These are phyloP conservation scores for Chromoteleia sp. DNA, from an alignment of 2,888 invertebrate species.

Conservation along the genomic window DNA sequence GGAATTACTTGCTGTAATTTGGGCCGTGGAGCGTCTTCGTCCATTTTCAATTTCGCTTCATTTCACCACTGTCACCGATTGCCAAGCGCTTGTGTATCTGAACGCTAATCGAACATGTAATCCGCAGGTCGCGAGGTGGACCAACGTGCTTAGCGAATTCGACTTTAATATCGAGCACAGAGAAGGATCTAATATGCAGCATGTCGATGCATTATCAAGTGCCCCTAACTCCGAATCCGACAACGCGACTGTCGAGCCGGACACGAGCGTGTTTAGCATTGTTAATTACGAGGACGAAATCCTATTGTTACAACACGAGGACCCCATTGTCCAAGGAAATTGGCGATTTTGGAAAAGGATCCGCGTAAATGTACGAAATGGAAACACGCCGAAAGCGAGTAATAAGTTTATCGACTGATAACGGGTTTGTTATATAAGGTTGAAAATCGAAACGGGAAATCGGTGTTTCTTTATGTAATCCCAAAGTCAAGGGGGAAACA, in stretches of 20 bases:
- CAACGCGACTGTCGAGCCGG: no score
- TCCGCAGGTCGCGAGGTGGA: slow-evolving; percentile 69
- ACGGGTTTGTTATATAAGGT: neutral
- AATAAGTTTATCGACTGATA: neutral
- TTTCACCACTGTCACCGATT: slow-evolving; percentile 72
- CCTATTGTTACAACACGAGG: neutral
- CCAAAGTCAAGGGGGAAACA: neutral
- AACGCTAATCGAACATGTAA: slow-evolving; percentile 72
- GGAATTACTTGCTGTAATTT: slow-evolving; percentile 1
- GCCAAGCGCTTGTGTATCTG: no score
- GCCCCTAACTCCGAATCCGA: no score
- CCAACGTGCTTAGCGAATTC: slow-evolving; percentile 52
- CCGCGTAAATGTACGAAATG: neutral
- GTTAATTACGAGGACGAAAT: slow-evolving; percentile 14
- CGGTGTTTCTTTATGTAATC: neutral
- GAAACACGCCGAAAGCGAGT: neutral
- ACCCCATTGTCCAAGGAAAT: neutral
- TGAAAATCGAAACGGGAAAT: neutral
- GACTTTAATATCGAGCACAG: slow-evolving; percentile 59
- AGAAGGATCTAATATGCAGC: no score
- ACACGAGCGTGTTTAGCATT: neutral
- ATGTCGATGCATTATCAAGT: no score
- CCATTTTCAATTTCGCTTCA: neutral
- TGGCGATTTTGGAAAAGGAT: neutral
- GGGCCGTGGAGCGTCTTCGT: neutral